Base-by-base conservation (phyloP, 2,888 invertebrate species). In the Nasonia oneida region DNA sequence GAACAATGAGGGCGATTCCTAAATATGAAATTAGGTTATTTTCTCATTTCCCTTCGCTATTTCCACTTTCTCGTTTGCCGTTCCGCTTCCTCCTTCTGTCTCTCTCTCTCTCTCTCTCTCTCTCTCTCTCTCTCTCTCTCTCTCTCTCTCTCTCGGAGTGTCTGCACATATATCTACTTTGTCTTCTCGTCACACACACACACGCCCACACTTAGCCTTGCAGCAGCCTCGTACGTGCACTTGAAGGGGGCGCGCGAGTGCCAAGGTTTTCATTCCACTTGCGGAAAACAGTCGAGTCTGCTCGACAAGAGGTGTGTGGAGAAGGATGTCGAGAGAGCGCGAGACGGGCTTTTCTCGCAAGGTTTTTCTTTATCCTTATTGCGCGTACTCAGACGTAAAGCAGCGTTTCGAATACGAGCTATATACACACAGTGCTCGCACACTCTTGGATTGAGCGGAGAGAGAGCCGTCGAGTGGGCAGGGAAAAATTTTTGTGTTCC, bases 201-300 rank as follows among this genome's bases (percentile, higher is more conserved):
- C 61, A 42, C 39, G 23, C 29, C 33, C 42, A 8, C 61, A 73
- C 78, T 83, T 78, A 78, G 83, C 71, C 83, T 83, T 83, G 71
- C 78, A 77, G 61, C 57, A 18, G n/a, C 78, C 73, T 83, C 74
- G 47, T 37, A 37, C 29, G 29, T 50, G 78, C 73, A 77, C 73
- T 83, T 82, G 82, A 50, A 74, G 37, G 3, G 33, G 33, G 42
- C 33, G 50, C 29, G 74, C 33, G 50, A 82, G 67, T 82, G 82
- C 82, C 82, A 82, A 75, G 82, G 82, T 82, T 81, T 61, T 74
- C 61, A 42, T 74, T 75, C 75, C 67, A 75, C 67, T 82, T 33
- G 67, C 81, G 61, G 50, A 50, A 64, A 75, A 71, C 8, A 53
- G 42, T 14, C 42, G 71, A 61, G 57, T 23, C 15, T 18, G 29